Percentiles rank a stretch among this genome's conserved stretches.
phyloP scores from a whole-genome alignment of 2,888 invertebrate species.

The Leptinotarsa haldemani region DNA sequence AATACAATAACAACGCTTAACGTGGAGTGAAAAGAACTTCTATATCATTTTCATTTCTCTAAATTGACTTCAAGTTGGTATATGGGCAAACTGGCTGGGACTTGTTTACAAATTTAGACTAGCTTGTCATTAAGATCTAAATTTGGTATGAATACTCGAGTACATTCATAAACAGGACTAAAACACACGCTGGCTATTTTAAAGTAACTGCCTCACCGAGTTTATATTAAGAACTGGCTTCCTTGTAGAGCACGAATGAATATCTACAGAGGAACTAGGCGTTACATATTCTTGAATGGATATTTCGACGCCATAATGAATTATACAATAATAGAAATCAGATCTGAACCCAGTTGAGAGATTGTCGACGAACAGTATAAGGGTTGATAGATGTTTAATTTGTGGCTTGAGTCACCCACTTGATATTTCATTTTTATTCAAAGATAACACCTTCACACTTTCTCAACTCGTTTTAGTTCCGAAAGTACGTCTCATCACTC shows the following conservation, averaged over 20 bases:
- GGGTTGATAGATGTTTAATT: too few species aligned
- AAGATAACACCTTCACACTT: too few species aligned
- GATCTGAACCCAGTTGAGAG: too few species aligned
- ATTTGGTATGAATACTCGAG: slow-evolving; percentile 47
- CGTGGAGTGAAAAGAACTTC: background rate
- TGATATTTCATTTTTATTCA: too few species aligned
- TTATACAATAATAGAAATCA: too few species aligned
- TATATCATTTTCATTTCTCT: slow-evolving; percentile 10
- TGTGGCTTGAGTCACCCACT: too few species aligned
- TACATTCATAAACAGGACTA: slow-evolving; percentile 47
- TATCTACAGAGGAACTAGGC: too few species aligned
- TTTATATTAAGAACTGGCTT: slow-evolving; percentile 44
- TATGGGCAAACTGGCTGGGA: slow-evolving; percentile 20
- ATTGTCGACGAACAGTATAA: too few species aligned
- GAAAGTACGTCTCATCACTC: too few species aligned
- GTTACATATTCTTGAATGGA: too few species aligned
- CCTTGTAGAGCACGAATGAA: slow-evolving; percentile 20
- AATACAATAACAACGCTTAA: background rate
- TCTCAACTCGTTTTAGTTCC: too few species aligned
- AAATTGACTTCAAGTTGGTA: slow-evolving; percentile 8
- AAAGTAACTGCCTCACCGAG: slow-evolving; percentile 39
- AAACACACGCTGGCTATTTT: slow-evolving; percentile 44
- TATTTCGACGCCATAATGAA: too few species aligned
- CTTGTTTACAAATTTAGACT: slow-evolving; percentile 45
- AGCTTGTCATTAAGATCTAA: slow-evolving; percentile 46